Evolutionary conservation across 2,797 vertebrate species (phyloP), one percentile per base, ranked within the genome.

Genomic region (Graptemys geographica): DNA sequence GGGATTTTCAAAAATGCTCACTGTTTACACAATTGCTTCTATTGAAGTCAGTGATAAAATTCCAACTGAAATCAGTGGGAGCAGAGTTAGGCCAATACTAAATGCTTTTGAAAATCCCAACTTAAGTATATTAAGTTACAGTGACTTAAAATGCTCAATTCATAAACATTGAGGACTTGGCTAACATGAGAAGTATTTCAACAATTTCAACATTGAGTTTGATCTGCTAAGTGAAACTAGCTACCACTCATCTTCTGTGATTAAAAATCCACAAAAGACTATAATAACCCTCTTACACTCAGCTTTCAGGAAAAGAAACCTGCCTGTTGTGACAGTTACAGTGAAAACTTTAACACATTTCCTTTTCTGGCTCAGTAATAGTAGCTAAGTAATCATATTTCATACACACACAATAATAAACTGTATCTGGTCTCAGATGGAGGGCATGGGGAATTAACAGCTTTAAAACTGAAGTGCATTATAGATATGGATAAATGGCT

Each of bases 41-140:
- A 1, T 16, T 74, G 65, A 31, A 81, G 15, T 27, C 31, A 52
- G 6, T 87, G 52, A 12, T 25, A 49, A 69, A 88, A 84, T 76
- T 92, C 57, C 72, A 8, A 13, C 1, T 59, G 65, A 82, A 90
- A 86, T 90, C 79, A 88, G 18, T 44, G 83, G 79, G 59, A 92
- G 51, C 25, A 53, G 28, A 25, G 44, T 59, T 80, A 90, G 25
- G 80, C n/a, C 25, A 23, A 6, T 53, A 18, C 6, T 62, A 56
- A 78, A 65, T 81, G 79, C 28, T 88, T 81, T 33, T 90, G 55
- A 92, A 92, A 94, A 76, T 94, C 59, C 33, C 55, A 21, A n/a
- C 41, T 72, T 76, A 53, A 88, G 47, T 82, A 33, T 55, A 81
- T 62, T 57, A 78, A 25, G 41, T 94, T 87, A 78, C 51, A 92